Evolutionary conservation across 2,113 vertebrate species (phyloP), one percentile per base, ranked within the genome.

Genomic region (Ophiodon elongatus): DNA sequence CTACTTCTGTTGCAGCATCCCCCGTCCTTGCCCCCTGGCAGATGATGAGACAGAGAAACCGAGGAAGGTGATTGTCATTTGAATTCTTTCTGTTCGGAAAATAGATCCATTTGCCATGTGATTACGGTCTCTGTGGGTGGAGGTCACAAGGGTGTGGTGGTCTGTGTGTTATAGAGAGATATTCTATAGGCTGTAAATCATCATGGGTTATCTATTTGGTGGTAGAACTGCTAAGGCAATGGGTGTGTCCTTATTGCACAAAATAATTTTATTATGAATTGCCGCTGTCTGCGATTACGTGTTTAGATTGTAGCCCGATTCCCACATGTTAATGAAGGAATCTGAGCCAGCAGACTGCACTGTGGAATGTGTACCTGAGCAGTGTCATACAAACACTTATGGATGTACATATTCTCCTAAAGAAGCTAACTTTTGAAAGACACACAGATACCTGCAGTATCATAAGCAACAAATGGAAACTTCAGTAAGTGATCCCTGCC

Each of bases 391-490:
- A 66, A 73, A 25, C 45, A 39, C 39, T 65, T 74, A 69, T 66
- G 11, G 71, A 59, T 37, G 23, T 33, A 69, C 43, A 74, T 63
- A 81, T 43, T 56, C 76, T 82, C 56, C 67, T 81, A 23, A 80
- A 90, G 76, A 87, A 67, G 82, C 71, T 87, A 27, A 2, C 57
- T 41, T 80, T 67, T 57, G 8, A 68, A 81, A 88, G 77, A 89
- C 79, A 82, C 85, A 93, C 90, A 94, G 86, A 91, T 93, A 89
- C 86, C 81, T 79, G 72, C 76, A 85, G 80, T 84, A 85, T 80
- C 74, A 80, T 59, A 63, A 87, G 73, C 43, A 19, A 27, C 52
- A 41, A 67, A 90, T 87, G 63, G 85, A 91, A 92, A 87, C 75
- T 79, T 69, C 59, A 90, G 76, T 62, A 73, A 65, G 79, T 31